Conservation (phyloP, 2,888 invertebrate species). For the Pecten maximus region DNA sequence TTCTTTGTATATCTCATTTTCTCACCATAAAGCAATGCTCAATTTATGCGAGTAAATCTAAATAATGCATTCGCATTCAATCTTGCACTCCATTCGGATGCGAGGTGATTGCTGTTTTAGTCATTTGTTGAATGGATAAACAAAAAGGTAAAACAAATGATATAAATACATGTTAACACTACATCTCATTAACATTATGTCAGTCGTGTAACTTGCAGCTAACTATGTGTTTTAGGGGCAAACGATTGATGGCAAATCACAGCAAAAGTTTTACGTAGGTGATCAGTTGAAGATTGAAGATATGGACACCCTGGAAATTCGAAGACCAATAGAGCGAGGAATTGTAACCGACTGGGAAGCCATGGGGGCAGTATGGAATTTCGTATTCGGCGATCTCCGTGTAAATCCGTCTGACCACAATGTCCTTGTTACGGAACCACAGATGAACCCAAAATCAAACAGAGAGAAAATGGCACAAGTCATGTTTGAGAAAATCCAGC, state of each 20-base stretch:
- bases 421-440: not conserved
- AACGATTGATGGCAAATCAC: not conserved
- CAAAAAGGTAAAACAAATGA: too few relatives aligned
- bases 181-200: too few relatives aligned
- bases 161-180: too few relatives aligned
- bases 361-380: conserved; percentile 37
- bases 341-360: conserved; percentile 37
- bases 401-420: not conserved
- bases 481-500: conserved; percentile 41
- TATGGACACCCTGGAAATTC: not conserved
- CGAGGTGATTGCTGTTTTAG: too few relatives aligned
- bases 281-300: not conserved
- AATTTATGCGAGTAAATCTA: too few relatives aligned
- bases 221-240: not conserved
- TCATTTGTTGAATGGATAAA: too few relatives aligned
- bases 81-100: too few relatives aligned
- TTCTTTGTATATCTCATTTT: too few relatives aligned
- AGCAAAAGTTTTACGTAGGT: not conserved
- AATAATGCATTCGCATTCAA: too few relatives aligned
- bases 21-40: too few relatives aligned
- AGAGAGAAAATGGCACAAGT: conserved; percentile 41
- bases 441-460: not conserved
- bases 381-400: conserved; percentile 23
- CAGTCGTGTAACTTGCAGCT: too few relatives aligned
- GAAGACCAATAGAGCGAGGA: conserved; percentile 35